These are phyloP conservation scores for Dicrostonyx torquatus DNA, from an alignment of 2,797 vertebrate genomes.

Conservation along the genomic window DNA sequence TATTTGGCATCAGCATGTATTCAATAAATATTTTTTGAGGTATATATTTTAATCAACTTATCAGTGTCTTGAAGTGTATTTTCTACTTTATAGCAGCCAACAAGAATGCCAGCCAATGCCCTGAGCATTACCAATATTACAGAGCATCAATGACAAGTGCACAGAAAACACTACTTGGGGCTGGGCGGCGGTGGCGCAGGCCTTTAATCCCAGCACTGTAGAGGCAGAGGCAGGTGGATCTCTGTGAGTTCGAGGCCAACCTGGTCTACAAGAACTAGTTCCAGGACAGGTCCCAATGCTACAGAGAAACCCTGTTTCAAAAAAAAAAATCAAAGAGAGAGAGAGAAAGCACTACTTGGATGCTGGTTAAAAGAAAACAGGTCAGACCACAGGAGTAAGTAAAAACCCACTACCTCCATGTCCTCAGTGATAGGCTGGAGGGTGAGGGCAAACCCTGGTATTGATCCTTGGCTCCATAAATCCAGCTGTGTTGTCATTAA, in stretches of 20 bases:
- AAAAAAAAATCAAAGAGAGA: too few relatives aligned
- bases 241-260: too few relatives aligned
- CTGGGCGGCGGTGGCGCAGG: too few relatives aligned
- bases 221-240: too few relatives aligned
- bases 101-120: not conserved
- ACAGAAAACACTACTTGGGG: not conserved
- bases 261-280: too few relatives aligned
- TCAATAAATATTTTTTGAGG: slow-evolving; percentile 23
- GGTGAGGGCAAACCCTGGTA: not conserved
- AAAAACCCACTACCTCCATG: not conserved
- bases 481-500: not conserved
- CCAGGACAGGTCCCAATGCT: too few relatives aligned
- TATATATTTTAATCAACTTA: not conserved
- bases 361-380: not conserved
- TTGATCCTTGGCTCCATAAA: not conserved
- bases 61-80: not conserved
- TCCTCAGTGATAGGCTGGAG: too few relatives aligned
- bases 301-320: too few relatives aligned
- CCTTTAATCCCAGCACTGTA: too few relatives aligned
- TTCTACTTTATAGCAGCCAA: not conserved
- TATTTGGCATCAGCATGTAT: not conserved
- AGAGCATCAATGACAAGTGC: not conserved
- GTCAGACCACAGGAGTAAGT: not conserved
- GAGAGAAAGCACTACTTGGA: not conserved
- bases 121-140: not conserved